Base-by-base conservation (phyloP, 2,113 vertebrate species). In the Clarias macrocephalus region DNA sequence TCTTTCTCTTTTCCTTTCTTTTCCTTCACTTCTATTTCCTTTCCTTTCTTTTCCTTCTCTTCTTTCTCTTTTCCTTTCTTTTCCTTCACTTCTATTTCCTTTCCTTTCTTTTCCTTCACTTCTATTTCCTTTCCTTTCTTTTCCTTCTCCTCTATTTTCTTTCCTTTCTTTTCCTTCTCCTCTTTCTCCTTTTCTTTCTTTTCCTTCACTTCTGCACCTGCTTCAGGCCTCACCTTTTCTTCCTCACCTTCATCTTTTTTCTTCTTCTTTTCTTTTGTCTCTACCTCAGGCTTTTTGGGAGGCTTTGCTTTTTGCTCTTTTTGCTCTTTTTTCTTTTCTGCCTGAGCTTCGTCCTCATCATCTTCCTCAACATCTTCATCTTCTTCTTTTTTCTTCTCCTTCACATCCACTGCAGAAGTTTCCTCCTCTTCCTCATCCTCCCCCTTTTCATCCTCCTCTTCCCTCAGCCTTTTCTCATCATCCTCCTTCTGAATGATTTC, bases 341-440 rank as follows among this genome's bases (percentile, higher is more conserved):
- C 75, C 52, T 80, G 33, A 7, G 3, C 25, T 54, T 54, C 23
- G n/a, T 15, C n/a, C 2, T 80, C 12, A 16, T 59, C 18, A 2
- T 59, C 77, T 59, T 80, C 16, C 3, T 80, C 56, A 23, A 52
- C 89, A 0, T 81, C 81, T 5, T 73, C 77, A 0, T 80, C 88
- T 0, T 84, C 79, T 0, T 75, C 72, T 8, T 56, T 86, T 2
- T 75, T 59, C 0, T 75, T 86, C 11, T 85, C 84, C 2, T 73
- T 76, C 10, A 65, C 72, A 1, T 59, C 82, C 5, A 62, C 86
- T 3, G 82, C 87, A 3, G 56, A 77, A 6, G 11, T 83, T 9
- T 82, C 89, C 0, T 89, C 90, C 1, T 88, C 91, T 62, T 92
- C 89, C 79, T 91, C 92, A 3, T 87, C 84, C 54, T 93, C 92